Percentiles rank a stretch among this genome's conserved stretches.
Conservation (phyloP, 2,888 invertebrate species). For the Heliconius ismenius region DNA sequence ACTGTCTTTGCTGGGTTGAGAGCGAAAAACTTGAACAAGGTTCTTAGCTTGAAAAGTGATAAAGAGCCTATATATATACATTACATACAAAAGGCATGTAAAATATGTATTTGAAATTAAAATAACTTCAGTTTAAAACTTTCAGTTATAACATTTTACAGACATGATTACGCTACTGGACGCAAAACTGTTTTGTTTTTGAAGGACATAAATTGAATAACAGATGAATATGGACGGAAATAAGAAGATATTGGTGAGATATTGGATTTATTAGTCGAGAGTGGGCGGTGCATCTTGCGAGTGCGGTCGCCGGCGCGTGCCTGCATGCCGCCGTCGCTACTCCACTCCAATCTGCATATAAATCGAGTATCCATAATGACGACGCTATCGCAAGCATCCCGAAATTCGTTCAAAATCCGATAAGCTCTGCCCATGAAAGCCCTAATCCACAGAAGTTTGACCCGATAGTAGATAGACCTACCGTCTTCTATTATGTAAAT, state of each 20-base stretch:
- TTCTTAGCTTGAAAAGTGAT: constrained; percentile 63
- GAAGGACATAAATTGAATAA: constrained; percentile 2
- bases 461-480: constrained; percentile 78
- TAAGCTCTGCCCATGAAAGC: constrained; percentile 77
- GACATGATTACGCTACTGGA: background rate
- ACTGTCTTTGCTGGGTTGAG: constrained; percentile 75
- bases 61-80: constrained; percentile 44
- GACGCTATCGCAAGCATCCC: constrained; percentile 76
- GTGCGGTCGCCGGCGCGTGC: constrained; percentile 54
- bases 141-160: no score
- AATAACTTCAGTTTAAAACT: background rate
- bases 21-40: constrained; percentile 75
- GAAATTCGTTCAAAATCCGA: constrained; percentile 79
- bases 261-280: constrained; percentile 41
- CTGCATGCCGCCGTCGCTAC: constrained; percentile 60
- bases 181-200: background rate
- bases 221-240: constrained; percentile 32
- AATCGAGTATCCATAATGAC: constrained; percentile 82
- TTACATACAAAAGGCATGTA: background rate
- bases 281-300: constrained; percentile 46
- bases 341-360: constrained; percentile 80
- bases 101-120: background rate
- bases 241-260: constrained; percentile 31
- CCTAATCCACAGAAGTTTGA: constrained; percentile 78
- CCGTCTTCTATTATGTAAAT: constrained; percentile 81